phyloP scores from a whole-genome alignment of 2,797 vertebrate species.

The Pantherophis vulpinus region DNA sequence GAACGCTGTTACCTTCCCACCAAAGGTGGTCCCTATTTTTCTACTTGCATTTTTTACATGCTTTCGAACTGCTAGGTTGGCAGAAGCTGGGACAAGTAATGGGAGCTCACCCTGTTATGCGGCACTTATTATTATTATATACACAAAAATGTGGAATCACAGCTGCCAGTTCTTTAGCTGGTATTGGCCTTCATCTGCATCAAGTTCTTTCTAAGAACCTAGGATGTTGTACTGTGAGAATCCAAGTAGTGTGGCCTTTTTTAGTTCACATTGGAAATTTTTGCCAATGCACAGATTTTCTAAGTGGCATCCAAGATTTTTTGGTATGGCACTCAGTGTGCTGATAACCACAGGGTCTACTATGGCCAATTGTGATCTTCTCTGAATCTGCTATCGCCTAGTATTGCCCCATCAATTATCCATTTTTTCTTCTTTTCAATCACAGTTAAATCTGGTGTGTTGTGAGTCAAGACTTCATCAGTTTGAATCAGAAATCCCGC shows the following conservation, averaged over 20 bases:
- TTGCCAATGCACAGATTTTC: neutral
- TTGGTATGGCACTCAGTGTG: neutral
- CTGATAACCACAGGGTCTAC: neutral
- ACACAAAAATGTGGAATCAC: neutral
- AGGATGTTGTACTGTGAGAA: neutral
- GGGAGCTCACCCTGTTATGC: too few relatives aligned
- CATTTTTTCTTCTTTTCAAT: neutral
- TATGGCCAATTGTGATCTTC: neutral
- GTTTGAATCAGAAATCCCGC: neutral
- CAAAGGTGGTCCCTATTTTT: too few relatives aligned
- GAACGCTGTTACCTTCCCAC: too few relatives aligned
- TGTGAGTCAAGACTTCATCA: neutral
- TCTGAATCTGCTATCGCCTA: neutral
- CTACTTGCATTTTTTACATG: too few relatives aligned
- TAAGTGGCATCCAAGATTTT: neutral
- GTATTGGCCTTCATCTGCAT: neutral
- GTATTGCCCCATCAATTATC: neutral
- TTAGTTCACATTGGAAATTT: neutral
- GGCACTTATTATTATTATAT: too few relatives aligned
- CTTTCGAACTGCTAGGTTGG: too few relatives aligned
- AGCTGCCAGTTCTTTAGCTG: neutral
- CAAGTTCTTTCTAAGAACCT: neutral
- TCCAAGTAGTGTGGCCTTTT: neutral
- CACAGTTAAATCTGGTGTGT: neutral
- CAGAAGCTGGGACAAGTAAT: too few relatives aligned